These are phyloP conservation scores for Oophaga sylvatica DNA, from an alignment of 2,797 vertebrate species.

Conservation along the genomic window DNA sequence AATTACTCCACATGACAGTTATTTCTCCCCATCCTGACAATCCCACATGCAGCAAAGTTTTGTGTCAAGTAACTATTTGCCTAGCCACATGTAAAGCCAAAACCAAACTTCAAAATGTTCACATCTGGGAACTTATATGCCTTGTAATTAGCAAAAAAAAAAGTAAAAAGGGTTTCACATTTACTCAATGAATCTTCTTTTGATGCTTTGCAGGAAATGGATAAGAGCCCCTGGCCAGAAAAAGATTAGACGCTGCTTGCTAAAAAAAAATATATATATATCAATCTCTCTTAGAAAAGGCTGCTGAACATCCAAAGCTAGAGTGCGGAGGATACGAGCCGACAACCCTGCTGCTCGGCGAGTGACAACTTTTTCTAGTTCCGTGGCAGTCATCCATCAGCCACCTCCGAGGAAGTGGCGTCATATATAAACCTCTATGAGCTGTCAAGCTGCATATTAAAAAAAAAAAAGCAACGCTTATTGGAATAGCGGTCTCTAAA, in stretches of 20 bases:
- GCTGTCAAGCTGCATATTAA: too few relatives aligned
- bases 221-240: neutral
- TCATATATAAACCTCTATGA: too few relatives aligned
- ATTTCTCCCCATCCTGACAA: neutral
- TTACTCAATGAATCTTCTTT: neutral
- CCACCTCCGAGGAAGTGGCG: neutral
- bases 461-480: too few relatives aligned
- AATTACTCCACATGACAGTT: neutral
- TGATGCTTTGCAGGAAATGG: neutral
- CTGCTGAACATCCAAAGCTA: neutral
- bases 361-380: neutral
- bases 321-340: neutral
- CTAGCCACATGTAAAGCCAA: neutral
- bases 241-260: neutral
- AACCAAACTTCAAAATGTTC: neutral
- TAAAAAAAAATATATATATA: neutral
- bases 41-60: neutral
- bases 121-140: neutral
- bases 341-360: neutral
- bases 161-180: neutral
- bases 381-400: neutral
- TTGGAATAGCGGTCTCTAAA: too few relatives aligned
- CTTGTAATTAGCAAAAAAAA: conserved; percentile 2
- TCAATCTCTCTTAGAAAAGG: neutral
- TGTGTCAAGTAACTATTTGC: neutral